Evolutionary conservation across 2,888 invertebrate species (phyloP).

Genomic region (Aphodius granarius): DNA sequence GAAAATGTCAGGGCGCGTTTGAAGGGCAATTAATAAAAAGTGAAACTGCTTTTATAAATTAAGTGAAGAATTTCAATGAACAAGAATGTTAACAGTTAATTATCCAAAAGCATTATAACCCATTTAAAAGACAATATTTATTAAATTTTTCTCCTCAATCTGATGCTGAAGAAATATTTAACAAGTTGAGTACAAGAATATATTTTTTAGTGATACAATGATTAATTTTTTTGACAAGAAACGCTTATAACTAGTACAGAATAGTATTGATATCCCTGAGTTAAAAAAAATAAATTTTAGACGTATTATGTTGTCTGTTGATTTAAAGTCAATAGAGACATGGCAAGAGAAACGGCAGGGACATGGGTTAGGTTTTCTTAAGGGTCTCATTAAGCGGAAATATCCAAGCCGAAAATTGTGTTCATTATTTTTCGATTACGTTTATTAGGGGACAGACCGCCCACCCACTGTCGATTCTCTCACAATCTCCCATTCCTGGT

Average conservation of each 20-base stretch:
- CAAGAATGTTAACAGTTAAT: too few relatives aligned
- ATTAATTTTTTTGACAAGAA: too few relatives aligned
- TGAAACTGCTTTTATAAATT: not conserved
- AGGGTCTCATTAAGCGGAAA: slow-evolving; percentile 46
- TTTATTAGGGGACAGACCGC: slow-evolving; percentile 35
- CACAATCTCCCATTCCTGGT: not conserved
- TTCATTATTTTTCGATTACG: slow-evolving; percentile 48
- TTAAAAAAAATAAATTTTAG: not conserved
- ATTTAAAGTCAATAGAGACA: not conserved
- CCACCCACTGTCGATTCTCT: not conserved
- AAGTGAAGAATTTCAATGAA: not conserved
- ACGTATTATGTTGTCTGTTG: not conserved
- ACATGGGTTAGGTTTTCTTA: slow-evolving; percentile 36
- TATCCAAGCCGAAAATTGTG: slow-evolving; percentile 41
- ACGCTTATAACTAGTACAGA: too few relatives aligned
- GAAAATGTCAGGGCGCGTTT: not conserved
- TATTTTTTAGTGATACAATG: too few relatives aligned
- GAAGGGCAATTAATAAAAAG: not conserved
- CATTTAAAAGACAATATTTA: too few relatives aligned
- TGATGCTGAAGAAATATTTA: too few relatives aligned
- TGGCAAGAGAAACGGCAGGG: not conserved
- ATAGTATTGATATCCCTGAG: not conserved
- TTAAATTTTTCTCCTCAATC: too few relatives aligned
- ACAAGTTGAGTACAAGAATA: too few relatives aligned
- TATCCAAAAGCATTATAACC: too few relatives aligned